Evolutionary conservation across 1,140 invertebrate species (phyloP), one percentile per base, ranked within the genome.

Genomic region (Drosophila subobscura): DNA sequence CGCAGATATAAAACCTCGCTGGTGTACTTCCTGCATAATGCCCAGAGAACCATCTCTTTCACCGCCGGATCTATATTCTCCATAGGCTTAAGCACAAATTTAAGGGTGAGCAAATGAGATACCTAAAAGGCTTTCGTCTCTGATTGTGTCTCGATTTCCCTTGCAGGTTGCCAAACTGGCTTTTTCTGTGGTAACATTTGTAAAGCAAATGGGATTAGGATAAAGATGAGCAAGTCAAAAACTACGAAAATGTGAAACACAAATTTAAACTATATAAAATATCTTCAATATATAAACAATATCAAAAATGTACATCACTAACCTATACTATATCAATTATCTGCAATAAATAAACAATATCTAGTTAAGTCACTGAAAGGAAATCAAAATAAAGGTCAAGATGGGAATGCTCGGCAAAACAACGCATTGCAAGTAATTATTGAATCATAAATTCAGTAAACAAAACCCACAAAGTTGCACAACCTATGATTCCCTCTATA

Each of bases 121-220:
- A 29, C 16, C 3, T 22, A 6, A 20, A 10, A 20, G 16, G 1
- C 16, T 4, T 6, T 25, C 16, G 16, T 20, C 16, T 20, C 4
- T 10, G 0, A 10, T 12, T 12, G 10, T 7, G 6, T 40, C 8
- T 8, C 2, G 4, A 1, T 22, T 14, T 27, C 33, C 12, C 25
- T 52, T 54, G 20, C 27, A 81, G 79, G 68, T 77, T 1, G 78
- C 79, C 0, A 73, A 77, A 10, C 42, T 81, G 41, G 73, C 79
- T 0, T 81, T 81, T 60, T 58, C 68, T 0, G 79, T 81, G 5
- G 59, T 81, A 3, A 77, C 78, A 14, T 77, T 81, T 46, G 73
- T 81, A 1, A 73, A 77, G 41, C 61, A 81, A 45, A 25, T 81
- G 20, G 74, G 58, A 37, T 27, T 79, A 8, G 66, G 41, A n/a